phyloP scores from a whole-genome alignment of 2,797 vertebrate species.

The Coluber constrictor region DNA sequence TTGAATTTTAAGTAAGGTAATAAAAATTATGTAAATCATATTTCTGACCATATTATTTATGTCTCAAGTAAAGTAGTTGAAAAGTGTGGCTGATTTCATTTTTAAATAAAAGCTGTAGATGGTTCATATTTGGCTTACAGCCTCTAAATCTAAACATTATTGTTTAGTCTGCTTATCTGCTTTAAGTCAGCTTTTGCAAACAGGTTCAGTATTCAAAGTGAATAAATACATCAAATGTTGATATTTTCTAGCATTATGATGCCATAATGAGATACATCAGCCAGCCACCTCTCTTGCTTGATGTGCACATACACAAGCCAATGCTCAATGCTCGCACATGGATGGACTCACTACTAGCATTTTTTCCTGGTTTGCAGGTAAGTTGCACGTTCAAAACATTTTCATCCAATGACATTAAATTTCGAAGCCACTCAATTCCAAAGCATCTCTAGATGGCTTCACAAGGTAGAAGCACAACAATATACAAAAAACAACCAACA shows the following conservation, averaged over 20 bases:
- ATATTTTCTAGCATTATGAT: conserved; percentile 86
- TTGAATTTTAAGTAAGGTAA: not conserved
- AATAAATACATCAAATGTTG: conserved; percentile 10
- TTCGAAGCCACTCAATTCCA: not conserved
- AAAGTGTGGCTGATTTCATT: not conserved
- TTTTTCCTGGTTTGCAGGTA: conserved; percentile 97
- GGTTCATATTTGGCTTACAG: not conserved
- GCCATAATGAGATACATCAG: conserved; percentile 99
- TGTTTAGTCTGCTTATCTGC: not conserved
- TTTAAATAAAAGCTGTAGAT: not conserved
- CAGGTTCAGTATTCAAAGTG: not conserved
- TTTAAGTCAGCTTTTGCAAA: not conserved
- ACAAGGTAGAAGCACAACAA: not conserved
- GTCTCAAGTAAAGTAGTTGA: not conserved
- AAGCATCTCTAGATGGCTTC: not conserved
- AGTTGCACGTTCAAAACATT: not conserved
- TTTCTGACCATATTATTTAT: not conserved
- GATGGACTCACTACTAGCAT: conserved; percentile 98
- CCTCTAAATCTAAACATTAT: not conserved
- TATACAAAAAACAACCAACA: not conserved
- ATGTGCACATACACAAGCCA: conserved; percentile 98
- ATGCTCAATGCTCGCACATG: conserved; percentile 94
- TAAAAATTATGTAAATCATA: not conserved
- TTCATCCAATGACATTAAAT: not conserved
- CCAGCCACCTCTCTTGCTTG: conserved; percentile 93